Conservation (phyloP, 2,888 invertebrate genomes). For the Charanyca ferruginea region DNA sequence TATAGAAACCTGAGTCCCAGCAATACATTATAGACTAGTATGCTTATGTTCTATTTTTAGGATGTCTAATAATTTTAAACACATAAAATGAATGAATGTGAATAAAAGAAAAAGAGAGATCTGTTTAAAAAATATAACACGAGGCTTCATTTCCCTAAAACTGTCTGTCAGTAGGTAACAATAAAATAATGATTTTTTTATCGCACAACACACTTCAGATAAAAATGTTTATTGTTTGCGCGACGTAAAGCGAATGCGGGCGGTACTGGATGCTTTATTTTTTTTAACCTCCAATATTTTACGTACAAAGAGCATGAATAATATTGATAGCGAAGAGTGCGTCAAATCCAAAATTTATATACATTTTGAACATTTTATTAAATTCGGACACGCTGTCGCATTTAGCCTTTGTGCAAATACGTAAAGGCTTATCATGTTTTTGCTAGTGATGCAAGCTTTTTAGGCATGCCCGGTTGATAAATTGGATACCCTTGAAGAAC, state of each 20-base stretch:
- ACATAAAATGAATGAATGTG: too few relatives aligned
- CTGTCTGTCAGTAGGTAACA: conserved; percentile 16
- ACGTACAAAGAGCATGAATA: conserved; percentile 68
- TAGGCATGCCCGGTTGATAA: conserved; percentile 32
- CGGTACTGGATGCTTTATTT: conserved; percentile 57
- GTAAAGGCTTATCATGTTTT: conserved; percentile 20
- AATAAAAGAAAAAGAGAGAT: background rate
- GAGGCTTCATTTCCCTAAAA: conserved; percentile 16
- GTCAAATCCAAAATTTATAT: conserved; percentile 61
- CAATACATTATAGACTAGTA: too few relatives aligned
- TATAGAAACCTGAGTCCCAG: too few relatives aligned
- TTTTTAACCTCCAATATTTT: conserved; percentile 66
- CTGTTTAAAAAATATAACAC: background rate
- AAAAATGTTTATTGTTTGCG: conserved; percentile 69
- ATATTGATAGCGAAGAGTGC: conserved; percentile 67
- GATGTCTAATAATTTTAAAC: too few relatives aligned
- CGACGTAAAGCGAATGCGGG: conserved; percentile 74
- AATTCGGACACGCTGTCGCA: conserved; percentile 27
- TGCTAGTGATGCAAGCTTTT: conserved; percentile 37
- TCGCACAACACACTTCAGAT: conserved; percentile 55
- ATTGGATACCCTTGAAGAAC: conserved; percentile 50
- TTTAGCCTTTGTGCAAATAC: background rate
- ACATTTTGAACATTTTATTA: conserved; percentile 50
- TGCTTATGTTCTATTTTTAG: too few relatives aligned
- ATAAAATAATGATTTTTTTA: conserved; percentile 47